Base-by-base conservation (phyloP, 2,113 vertebrate species). In the Zingel zingel region DNA sequence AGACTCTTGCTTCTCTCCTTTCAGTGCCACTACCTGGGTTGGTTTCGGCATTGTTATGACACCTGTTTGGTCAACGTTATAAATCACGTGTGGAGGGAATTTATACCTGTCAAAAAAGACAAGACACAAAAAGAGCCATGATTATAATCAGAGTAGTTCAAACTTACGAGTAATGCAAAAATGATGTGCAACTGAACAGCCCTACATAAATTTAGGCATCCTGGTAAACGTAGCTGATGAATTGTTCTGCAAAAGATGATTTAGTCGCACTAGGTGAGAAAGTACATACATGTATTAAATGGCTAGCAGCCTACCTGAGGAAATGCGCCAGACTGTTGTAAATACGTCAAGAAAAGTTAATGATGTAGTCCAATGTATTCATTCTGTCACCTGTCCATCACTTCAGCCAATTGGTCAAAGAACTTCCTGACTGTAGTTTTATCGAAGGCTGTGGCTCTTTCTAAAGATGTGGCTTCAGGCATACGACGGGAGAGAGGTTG, bases 301-400 rank as follows among this genome's bases (percentile, higher is more conserved):
- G 43, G 15, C 30, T 30, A 30, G 30, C 30, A 30, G 30, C 30
- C 30, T 30, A 30, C 30, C 30, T 30, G 30, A 30, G 30, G 30
- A 30, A 4, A 4, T 30, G 30, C 5, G 30, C 30, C 30, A 30
- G 30, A 30, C 30, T 30, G 30, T 30, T 30, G 30, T 30, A 30
- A 30, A 30, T 30, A 30, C 5, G 30, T 30, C 30, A 30, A 30
- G 30, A 30, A 30, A 4, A 30, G 30, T 30, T 30, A 30, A 30
- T 5, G 5, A 30, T 5, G 30, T 30, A 30, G 30, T 30, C 30
- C 30, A 56, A 25, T 13, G 0, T 4, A 64, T 23, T 4, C n/a
- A 53, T 25, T 64, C 8, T 54, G 61, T 67, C 9, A 67, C 74
- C 74, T 77, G 64, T 68, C 54, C 53, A 59, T 59, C 45, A 68